A percentile compares a stretch with the other conserved stretches of the same genome.
Evolutionary conservation across 2,797 vertebrate species (phyloP).

Genomic region (Bradypus variegatus): DNA sequence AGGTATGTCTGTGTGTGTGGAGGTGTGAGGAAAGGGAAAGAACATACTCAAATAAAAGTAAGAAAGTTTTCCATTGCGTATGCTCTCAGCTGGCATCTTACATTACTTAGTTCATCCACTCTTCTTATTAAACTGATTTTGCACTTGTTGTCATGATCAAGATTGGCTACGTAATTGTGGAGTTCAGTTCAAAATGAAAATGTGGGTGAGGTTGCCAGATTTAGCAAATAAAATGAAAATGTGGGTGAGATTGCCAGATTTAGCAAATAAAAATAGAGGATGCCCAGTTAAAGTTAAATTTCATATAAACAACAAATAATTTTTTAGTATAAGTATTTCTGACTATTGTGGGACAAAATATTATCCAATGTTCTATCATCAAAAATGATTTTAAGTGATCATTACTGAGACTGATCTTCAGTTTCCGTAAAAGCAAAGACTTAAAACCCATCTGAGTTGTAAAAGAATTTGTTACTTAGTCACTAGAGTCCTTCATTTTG

Average conservation of each 20-base stretch:
- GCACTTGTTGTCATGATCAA: background rate
- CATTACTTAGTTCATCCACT: background rate
- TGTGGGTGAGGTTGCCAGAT: background rate
- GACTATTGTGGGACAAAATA: background rate
- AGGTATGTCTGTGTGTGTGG: background rate
- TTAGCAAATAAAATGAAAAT: constrained; percentile 16
- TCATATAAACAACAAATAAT: background rate
- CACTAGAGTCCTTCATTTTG: background rate
- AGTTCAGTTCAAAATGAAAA: background rate
- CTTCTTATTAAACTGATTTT: constrained; percentile 1
- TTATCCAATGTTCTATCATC: background rate
- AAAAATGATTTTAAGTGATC: background rate
- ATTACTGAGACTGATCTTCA: background rate
- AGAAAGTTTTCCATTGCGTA: background rate
- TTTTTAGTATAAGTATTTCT: background rate
- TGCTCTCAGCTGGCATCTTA: background rate
- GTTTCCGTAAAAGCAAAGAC: background rate
- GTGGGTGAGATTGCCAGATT: background rate
- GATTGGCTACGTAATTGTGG: background rate
- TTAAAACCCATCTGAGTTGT: background rate
- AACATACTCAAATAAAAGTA: background rate
- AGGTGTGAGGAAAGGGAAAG: background rate
- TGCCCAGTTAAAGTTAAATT: background rate
- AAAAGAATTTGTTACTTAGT: background rate
- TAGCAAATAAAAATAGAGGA: constrained; percentile 7